Evolutionary conservation across 2,888 invertebrate genomes (phyloP), one percentile per base, ranked within the genome.

Genomic region (Leptopilina drosophilae): DNA sequence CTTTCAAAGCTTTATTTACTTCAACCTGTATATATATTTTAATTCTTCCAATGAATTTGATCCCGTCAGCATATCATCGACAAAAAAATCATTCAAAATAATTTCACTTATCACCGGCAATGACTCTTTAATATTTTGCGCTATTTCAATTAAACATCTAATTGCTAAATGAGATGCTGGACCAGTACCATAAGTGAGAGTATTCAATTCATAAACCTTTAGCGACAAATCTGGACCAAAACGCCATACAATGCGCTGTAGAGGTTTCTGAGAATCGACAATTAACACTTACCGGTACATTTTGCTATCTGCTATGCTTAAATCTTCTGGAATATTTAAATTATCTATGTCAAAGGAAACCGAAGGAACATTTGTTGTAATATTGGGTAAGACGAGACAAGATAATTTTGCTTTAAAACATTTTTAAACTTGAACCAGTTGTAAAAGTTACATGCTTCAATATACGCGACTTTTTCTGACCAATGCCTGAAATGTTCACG

Each of bases 181-280:
- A 12, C 14, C 65, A n/a, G 65, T 65, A 65, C 65, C 65, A 15
- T 65, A 65, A 4, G 65, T 65, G 12, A 65, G 26, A 12, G 65
- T 65, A 15, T 65, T 65, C 11, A 65, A 1, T 15, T 65, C 65
- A 65, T 56, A 56, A 14, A 56, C 40, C 2, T 65, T 42, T 4
- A 78, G n/a, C 5, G 78, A 64, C 33, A 62, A 56, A 5, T 78
- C 14, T 62, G 81, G 67, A 11, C 69, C 15, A 0, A 66, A 64
- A 8, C 84, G 76, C 88, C 87, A 88, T 2, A 88, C n/a, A 15
- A 88, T 87, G 14, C 84, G 62, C 11, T 86, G 85, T 33, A 76
- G 80, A 9, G 82, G 73, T 8, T 76, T 33, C 76, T 87, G 81
- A 5, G 76, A 73, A 0, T 75, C 66, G 9, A 59, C 56, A 9